Conservation (phyloP, 1,140 invertebrate genomes). For the Metaphire vulgaris region DNA sequence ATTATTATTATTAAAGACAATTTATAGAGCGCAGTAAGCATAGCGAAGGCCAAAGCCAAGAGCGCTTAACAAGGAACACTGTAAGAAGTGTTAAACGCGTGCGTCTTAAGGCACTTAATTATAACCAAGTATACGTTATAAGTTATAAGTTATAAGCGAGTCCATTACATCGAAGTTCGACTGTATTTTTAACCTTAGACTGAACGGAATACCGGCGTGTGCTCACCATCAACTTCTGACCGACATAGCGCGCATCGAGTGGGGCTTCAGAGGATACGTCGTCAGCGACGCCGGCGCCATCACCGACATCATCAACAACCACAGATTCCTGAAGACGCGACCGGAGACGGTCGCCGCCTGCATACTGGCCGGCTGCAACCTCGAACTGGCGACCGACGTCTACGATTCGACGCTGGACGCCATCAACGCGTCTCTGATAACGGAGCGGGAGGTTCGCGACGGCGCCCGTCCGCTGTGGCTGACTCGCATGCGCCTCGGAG, state of each 20-base stretch:
- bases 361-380: slow-evolving; percentile 14
- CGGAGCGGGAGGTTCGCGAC: background rate
- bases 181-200: slow-evolving; percentile 8
- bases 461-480: slow-evolving; percentile 17
- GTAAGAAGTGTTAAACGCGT: no score
- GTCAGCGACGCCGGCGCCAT: slow-evolving; percentile 28
- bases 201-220: slow-evolving; percentile 30
- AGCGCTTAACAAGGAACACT: no score
- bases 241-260: slow-evolving; percentile 18
- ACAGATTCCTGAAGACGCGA: slow-evolving; percentile 19
- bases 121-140: no score
- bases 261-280: slow-evolving; percentile 26
- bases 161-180: no score
- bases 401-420: background rate
- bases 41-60: no score
- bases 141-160: no score
- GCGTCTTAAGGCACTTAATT: no score
- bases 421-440: background rate
- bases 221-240: slow-evolving; percentile 26
- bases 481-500: slow-evolving; percentile 26
- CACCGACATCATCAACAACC: slow-evolving; percentile 4
- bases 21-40: no score
- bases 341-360: slow-evolving; percentile 2
- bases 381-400: background rate
- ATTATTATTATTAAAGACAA: no score